phyloP scores from a whole-genome alignment of 2,113 vertebrate species.

The Trichechus manatus region DNA sequence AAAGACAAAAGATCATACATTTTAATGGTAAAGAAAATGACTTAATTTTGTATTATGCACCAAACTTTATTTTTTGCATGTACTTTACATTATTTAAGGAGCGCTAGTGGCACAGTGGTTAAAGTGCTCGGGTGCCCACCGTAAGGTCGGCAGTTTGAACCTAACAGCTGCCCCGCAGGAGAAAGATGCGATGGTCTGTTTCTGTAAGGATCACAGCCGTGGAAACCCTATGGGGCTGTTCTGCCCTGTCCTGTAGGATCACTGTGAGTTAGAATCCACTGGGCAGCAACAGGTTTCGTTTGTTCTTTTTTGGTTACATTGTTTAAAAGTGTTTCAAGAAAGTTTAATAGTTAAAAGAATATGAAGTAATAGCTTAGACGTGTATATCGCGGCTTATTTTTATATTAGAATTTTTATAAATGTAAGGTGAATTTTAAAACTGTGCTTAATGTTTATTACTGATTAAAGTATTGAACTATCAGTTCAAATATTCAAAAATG shows the following conservation, averaged over 20 bases:
- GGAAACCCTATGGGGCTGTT: background rate
- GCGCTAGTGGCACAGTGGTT: background rate
- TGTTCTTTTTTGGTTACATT: background rate
- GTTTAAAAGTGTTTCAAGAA: constrained; percentile 1
- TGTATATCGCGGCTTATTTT: constrained; percentile 29
- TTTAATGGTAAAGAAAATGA: constrained; percentile 16
- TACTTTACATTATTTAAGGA: background rate
- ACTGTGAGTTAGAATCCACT: background rate
- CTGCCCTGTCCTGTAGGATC: background rate
- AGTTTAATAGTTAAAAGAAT: constrained; percentile 16
- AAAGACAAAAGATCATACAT: background rate
- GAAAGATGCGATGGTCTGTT: background rate
- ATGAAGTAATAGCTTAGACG: constrained; percentile 7
- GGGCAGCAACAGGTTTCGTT: background rate
- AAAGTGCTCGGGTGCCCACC: background rate
- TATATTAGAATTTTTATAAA: constrained; percentile 13
- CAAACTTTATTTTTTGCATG: background rate
- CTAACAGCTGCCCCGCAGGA: background rate
- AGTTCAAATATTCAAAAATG: background rate
- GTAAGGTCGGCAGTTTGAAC: background rate
- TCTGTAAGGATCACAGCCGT: background rate
- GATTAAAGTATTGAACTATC: constrained; percentile 7
- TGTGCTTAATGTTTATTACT: background rate
- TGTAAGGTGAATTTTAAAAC: constrained; percentile 7
- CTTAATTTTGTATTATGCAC: background rate